Base-by-base conservation (phyloP, 2,888 invertebrate species). In the Drosophila tanythrix region DNA sequence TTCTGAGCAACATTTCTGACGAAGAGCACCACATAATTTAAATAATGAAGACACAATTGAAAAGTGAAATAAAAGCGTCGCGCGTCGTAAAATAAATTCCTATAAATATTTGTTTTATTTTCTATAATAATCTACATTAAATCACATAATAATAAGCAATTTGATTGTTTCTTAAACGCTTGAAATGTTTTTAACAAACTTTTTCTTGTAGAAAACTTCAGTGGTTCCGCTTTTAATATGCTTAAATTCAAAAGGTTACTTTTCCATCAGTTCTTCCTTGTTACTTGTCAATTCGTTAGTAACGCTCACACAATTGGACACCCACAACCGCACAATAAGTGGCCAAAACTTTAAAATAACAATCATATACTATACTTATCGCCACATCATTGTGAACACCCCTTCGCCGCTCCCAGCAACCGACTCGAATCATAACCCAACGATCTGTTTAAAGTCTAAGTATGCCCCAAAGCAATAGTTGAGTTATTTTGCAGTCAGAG, bases 401-500 rank as follows among this genome's bases (percentile, higher is more conserved):
- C 66, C 65, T 69, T 63, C 60, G 60, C 63, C 64, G 70, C 70
- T 59, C 62, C 62, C 61, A 73, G 59, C 65, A 35, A 53, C 69
- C 36, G 43, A 8, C n/a, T 60, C 68, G 72, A 83, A 88, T 87
- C 85, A 77, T 48, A 65, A 48, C 56, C 80, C 76, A 81, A 82
- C 84, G 88, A 87, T 87, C 87, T 86, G 86, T 77, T 88, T 88
- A 88, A 87, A 88, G 86, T 86, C 86, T 87, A 87, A 88, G 86
- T 87, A 87, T 86, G 87, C 87, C 87, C 80, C 58, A 53, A 62
- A 75, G 87, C 86, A 63, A 74, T 78, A 86, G 71, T 86, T 88
- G 81, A 87, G 84, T 86, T 86, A 87, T 86, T 83, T 74, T 63
- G 70, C 84, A 77, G 73, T 81, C 75, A 66, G 79, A 71, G 81